A percentile compares a stretch with the other conserved stretches of the same genome.
phyloP scores from a whole-genome alignment of 64 coral and sea anemone genomes.

The Catalaphyllia jardinei region DNA sequence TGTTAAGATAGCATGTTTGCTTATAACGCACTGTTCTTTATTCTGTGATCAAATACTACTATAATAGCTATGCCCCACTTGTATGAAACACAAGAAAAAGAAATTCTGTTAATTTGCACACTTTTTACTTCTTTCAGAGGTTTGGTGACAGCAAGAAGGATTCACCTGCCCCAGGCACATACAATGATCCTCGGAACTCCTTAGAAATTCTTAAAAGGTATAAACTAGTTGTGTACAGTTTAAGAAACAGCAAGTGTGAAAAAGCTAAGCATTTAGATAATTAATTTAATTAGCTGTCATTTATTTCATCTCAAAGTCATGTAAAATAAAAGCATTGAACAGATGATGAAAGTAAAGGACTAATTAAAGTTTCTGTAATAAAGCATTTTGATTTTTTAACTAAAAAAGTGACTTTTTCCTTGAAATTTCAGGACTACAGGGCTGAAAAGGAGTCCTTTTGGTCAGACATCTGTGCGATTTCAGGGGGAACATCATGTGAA shows the following conservation, averaged over 20 bases:
- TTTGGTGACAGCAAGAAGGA: constrained; percentile 66
- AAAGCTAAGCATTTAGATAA: no score
- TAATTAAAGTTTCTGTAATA: background rate
- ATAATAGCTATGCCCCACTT: no score
- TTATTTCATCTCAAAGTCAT: background rate
- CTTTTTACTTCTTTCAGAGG: constrained; percentile 56
- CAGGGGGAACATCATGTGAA: constrained; percentile 73
- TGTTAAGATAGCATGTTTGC: no score
- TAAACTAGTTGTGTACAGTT: no score
- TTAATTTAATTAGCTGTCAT: background rate
- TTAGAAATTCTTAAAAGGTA: constrained; percentile 95
- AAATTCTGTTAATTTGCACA: no score
- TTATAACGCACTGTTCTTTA: no score
- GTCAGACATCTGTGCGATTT: constrained; percentile 96
- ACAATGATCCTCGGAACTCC: constrained; percentile 93
- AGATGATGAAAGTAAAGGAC: background rate
- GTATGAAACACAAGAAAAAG: no score
- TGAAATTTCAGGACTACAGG: constrained; percentile 78
- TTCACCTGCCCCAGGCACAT: constrained; percentile 85
- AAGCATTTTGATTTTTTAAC: background rate
- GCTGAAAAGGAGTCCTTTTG: constrained; percentile 92
- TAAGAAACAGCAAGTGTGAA: background rate
- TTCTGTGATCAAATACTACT: no score
- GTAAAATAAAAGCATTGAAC: background rate
- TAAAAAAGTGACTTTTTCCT: background rate